phyloP scores from a whole-genome alignment of 2,888 invertebrate genomes.

The Xanthia icteritia region DNA sequence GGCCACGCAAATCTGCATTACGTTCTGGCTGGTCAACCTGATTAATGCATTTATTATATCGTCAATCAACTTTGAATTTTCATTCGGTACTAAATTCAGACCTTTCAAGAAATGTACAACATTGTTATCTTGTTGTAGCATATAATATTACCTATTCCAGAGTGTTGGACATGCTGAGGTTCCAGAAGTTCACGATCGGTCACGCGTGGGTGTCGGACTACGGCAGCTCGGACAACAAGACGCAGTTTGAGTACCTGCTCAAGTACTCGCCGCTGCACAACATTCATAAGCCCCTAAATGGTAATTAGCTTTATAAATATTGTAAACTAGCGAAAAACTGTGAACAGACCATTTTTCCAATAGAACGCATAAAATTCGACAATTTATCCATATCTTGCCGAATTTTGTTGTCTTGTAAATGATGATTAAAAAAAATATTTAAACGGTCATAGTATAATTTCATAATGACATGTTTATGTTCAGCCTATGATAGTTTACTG shows the following conservation, averaged over 20 bases:
- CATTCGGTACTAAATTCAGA: background rate
- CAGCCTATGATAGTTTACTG: background rate
- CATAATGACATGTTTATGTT: background rate
- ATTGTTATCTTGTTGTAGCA: background rate
- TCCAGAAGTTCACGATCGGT: constrained; percentile 99
- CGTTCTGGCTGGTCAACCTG: background rate
- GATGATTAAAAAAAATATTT: background rate
- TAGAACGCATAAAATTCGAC: background rate
- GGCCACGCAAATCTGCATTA: background rate
- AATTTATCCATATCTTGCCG: background rate
- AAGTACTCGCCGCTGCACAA: constrained; percentile 99
- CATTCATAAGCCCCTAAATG: constrained; percentile 92
- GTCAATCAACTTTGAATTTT: background rate
- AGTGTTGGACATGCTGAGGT: constrained; percentile 99
- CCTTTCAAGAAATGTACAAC: background rate
- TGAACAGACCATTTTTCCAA: background rate
- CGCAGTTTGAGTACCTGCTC: constrained; percentile 95
- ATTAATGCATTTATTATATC: background rate
- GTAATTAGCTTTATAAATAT: constrained; percentile 61
- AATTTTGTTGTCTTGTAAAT: background rate
- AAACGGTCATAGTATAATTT: background rate
- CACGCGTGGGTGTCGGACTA: constrained; percentile 99
- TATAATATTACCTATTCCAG: constrained; percentile 84
- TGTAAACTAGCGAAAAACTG: background rate
- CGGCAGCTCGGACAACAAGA: constrained; percentile 96